These are phyloP conservation scores for Ellobium chinense DNA, from an alignment of 2,888 invertebrate genomes.

Conservation along the genomic window DNA sequence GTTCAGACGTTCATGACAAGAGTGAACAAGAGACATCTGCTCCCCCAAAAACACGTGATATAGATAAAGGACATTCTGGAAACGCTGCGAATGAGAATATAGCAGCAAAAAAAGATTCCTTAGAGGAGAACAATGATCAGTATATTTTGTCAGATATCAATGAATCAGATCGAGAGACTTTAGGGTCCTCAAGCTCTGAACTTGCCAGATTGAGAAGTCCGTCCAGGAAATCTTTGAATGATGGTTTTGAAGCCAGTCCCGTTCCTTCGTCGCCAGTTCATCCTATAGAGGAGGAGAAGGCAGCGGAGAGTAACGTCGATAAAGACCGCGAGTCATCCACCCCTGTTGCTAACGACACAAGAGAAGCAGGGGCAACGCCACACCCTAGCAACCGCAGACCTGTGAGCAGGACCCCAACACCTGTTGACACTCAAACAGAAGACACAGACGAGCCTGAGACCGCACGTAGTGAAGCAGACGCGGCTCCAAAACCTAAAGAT, in stretches of 20 bases:
- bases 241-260: slow-evolving; percentile 6
- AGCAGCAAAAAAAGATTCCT: neutral
- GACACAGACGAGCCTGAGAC: neutral
- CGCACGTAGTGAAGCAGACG: neutral
- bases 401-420: neutral
- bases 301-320: neutral
- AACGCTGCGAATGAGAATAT: neutral
- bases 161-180: slow-evolving; percentile 35
- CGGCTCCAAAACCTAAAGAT: neutral
- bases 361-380: slow-evolving; percentile 8
- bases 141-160: slow-evolving; percentile 13
- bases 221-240: slow-evolving; percentile 43
- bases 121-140: neutral
- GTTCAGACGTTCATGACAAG: neutral
- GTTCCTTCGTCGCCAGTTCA: neutral
- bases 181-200: slow-evolving; percentile 42
- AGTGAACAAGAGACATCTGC: no score
- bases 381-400: neutral
- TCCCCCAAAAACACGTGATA: no score
- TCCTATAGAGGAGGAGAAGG: neutral
- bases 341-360: neutral
- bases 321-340: neutral
- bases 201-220: slow-evolving; percentile 33
- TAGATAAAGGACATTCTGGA: neutral
- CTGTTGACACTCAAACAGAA: neutral